phyloP scores from a whole-genome alignment of 2,888 invertebrate genomes.

The Erpobdella octoculata region DNA sequence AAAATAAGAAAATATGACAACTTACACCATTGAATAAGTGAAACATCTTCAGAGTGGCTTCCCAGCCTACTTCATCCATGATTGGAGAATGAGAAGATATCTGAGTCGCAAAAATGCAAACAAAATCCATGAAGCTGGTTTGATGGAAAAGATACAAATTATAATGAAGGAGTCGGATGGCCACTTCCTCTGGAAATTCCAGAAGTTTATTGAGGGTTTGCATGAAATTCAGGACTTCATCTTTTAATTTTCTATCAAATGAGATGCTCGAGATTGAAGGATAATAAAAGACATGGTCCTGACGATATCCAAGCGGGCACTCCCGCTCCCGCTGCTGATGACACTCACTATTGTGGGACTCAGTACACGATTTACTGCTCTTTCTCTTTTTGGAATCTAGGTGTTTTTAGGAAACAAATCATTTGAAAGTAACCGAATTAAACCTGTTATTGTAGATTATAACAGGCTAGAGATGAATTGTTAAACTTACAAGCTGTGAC shows the following conservation, averaged over 20 bases:
- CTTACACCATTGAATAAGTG: not conserved
- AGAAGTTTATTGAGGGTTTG: not conserved
- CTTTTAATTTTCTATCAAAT: not conserved
- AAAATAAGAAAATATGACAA: not conserved
- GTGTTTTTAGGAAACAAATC: no score
- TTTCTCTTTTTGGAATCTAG: no score
- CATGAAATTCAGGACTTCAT: not conserved
- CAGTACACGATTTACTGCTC: no score
- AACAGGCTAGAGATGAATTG: not conserved
- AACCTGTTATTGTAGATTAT: no score
- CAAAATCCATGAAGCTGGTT: not conserved
- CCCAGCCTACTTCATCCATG: not conserved
- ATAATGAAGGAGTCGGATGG: not conserved
- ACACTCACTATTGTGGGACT: not conserved
- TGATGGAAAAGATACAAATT: not conserved
- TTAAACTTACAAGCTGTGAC: not conserved
- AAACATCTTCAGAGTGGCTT: not conserved
- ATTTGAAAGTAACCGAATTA: no score
- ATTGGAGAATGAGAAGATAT: not conserved
- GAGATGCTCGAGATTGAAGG: not conserved
- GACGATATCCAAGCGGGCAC: not conserved
- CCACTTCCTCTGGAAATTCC: slow-evolving; percentile 10
- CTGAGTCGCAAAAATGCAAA: slow-evolving; percentile 1
- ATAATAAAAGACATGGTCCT: not conserved
- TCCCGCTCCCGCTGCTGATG: not conserved